Percentiles rank a stretch among this genome's conserved stretches.
Conservation (phyloP, 2,888 invertebrate species). For the Melangyna quadrimaculata region DNA sequence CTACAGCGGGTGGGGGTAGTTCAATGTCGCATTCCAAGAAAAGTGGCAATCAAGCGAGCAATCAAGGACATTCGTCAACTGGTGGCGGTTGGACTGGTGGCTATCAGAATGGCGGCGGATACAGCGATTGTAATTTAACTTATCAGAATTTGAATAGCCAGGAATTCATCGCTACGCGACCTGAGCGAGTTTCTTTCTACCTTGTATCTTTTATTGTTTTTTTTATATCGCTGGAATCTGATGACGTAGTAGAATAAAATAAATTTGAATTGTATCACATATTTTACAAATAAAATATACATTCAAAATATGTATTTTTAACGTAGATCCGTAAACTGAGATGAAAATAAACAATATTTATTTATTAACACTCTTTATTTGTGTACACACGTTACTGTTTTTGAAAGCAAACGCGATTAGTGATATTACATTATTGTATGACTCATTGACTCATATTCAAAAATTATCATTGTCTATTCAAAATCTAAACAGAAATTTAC, state of each 20-base stretch:
- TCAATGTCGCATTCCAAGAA: constrained; percentile 76
- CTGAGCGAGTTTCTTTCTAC: constrained; percentile 83
- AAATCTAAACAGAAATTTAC: no score
- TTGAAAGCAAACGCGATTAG: no score
- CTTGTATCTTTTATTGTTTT: background rate
- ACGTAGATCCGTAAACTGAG: background rate
- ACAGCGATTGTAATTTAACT: constrained; percentile 77
- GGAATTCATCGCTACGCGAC: constrained; percentile 85
- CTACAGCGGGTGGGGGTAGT: constrained; percentile 42
- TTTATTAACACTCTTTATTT: background rate
- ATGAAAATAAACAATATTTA: background rate
- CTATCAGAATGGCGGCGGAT: constrained; percentile 82
- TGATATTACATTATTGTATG: no score
- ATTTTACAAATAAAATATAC: background rate
- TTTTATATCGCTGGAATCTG: background rate
- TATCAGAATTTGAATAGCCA: constrained; percentile 85
- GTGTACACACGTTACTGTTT: background rate
- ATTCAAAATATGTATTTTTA: background rate
- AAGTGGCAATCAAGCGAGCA: constrained; percentile 73
- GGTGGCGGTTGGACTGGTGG: constrained; percentile 78
- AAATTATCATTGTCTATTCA: no score
- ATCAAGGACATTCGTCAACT: constrained; percentile 66
- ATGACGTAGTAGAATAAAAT: background rate
- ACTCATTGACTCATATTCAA: no score
- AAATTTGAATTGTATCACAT: background rate